Base-by-base conservation (phyloP, 2,797 vertebrate genomes). In the Falco novaeseelandiae region DNA sequence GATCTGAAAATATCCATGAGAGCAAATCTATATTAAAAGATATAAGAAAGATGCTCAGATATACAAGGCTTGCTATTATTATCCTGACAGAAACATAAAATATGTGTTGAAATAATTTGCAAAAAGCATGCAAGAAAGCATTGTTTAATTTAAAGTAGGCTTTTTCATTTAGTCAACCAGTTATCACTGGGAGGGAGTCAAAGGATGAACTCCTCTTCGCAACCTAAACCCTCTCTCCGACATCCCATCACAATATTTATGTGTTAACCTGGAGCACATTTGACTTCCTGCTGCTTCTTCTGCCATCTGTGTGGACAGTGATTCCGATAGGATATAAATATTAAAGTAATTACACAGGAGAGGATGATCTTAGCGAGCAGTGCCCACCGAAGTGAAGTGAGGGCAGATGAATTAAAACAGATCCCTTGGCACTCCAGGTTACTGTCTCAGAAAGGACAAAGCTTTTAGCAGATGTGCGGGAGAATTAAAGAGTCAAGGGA, bases 211-310 rank as follows among this genome's bases (percentile, higher is more conserved):
- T 71, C 48, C 18, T 7, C 20, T 78, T 79, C 88, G 36, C 66
- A 70, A 73, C 29, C 8, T 26, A 44, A 87, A 59, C 23, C 36
- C 21, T 83, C 21, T 71, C 48, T 74, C 80, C 89, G 59, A 58
- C 71, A 63, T 83, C 51, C 20, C 48, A 13, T 73, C 49, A 27
- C 1, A 5, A 15, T 46, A 65, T 61, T 81, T 59, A 40, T 79
- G 16, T 49, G 32, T 76, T 89, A 82, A 67, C 36, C 55, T 86
- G 73, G 73, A 58, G 57, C 48, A 78, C 67, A 26, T 90, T 61
- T 80, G 69, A 83, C 67, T 90, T 97, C 70, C 88, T 96, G 3
- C 59, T 70, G 34, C 63, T 93, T 93, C 72, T 90, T 84, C 59
- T 7, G 8, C 81, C 59, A 48, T 58, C 86, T 74, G 40, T 62